Conservation (phyloP, 1,140 invertebrate genomes). For the Agrilus planipennis region DNA sequence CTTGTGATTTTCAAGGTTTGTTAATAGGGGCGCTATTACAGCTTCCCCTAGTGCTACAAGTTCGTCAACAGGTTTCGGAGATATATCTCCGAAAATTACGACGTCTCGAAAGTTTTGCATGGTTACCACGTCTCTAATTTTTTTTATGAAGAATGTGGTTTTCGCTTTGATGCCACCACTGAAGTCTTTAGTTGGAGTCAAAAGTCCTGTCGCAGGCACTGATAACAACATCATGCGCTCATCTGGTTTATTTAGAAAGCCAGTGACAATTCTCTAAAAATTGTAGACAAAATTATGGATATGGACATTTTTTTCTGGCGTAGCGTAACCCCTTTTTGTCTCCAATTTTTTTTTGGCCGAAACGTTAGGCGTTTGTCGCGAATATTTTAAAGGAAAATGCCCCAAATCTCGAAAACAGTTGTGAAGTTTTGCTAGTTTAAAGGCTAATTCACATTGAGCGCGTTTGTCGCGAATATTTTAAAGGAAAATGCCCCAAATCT, state of each 20-base stretch:
- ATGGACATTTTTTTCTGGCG: no score
- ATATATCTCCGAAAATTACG: conserved; percentile 69
- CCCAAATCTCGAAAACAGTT: no score
- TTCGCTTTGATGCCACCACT: conserved; percentile 37
- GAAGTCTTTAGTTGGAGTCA: conserved; percentile 32
- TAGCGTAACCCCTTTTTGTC: no score
- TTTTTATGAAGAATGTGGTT: conserved; percentile 56
- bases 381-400: no score
- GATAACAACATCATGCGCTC: conserved; percentile 43
- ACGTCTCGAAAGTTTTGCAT: conserved; percentile 45
- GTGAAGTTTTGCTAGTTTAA: no score
- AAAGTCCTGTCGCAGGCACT: conserved; percentile 34
- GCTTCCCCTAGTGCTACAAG: conserved; percentile 66
- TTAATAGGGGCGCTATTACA: conserved; percentile 58
- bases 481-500: no score
- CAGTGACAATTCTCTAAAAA: conserved; percentile 42
- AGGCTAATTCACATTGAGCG: no score
- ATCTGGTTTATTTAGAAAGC: conserved; percentile 49
- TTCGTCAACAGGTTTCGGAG: conserved; percentile 65
- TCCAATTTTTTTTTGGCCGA: neutral
- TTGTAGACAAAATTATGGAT: no score
- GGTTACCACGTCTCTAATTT: conserved; percentile 38
- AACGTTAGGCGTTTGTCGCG: conserved; percentile 6
- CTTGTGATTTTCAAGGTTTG: conserved; percentile 53
- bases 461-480: no score